Evolutionary conservation across 2,113 vertebrate species (phyloP), one percentile per base, ranked within the genome.

Genomic region (Motacilla tschutschensis): DNA sequence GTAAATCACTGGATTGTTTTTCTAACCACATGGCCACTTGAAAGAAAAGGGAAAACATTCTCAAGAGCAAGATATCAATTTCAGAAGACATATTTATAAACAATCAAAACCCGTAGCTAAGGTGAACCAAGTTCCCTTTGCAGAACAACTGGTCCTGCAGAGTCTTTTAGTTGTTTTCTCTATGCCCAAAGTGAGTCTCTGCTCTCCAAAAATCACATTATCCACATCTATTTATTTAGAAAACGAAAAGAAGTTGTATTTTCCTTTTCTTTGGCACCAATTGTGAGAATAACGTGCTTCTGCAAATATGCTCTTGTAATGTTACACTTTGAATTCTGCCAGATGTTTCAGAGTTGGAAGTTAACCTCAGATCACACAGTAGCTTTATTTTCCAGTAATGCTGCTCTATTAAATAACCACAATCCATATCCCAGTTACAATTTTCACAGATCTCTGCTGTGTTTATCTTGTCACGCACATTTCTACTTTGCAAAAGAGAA

Each of bases 191-290:
- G 59, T 20, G 55, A 83, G 55, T 50, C 16, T 79, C 28, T 43
- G 50, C 47, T 70, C 54, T 86, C 74, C 74, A 81, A 62, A 9
- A 7, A 79, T 43, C 58, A 64, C 63, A 79, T 59, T 58, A 85
- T 17, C 47, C 76, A 55, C 29, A 31, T 72, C 31, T 83, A 60
- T 64, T 90, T 80, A 90, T 40, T 76, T 66, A 90, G 76, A 67
- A 88, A 78, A 92, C 44, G 8, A 67, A 26, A 83, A 83, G 40
- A 74, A 79, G 35, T 57, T 84, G 58, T 72, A 65, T 48, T 88
- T 82, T 83, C 90, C 80, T 79, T 86, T 79, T 57, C 84, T 65
- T 93, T 90, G 75, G 87, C 75, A 73, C 35, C 55, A 63, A 4
- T 3, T 84, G 60, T 21, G 59, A 91, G 66, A 79, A 46, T 62